Percentiles rank a stretch among this genome's conserved stretches.
Evolutionary conservation across 2,113 vertebrate species (phyloP).

Genomic region (Paracanthobrama guichenoti): DNA sequence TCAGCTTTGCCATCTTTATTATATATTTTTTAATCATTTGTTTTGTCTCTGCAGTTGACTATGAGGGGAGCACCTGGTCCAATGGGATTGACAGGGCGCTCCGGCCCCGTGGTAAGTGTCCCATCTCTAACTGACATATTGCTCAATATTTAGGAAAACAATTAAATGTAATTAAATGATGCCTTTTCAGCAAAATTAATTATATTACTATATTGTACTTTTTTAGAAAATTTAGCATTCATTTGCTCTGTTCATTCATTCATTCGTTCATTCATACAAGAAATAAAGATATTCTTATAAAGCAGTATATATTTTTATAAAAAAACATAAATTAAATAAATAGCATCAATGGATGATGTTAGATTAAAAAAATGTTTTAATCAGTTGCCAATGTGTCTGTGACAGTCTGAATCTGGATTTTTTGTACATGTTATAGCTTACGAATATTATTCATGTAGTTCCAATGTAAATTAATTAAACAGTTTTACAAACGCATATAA

Average conservation of each 20-base stretch:
- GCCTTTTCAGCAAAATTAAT: background rate
- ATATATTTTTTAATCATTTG: slow-evolving; percentile 35
- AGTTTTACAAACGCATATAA: background rate
- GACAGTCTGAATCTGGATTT: background rate
- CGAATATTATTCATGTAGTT: background rate
- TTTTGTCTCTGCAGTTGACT: slow-evolving; percentile 80
- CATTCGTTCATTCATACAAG: background rate
- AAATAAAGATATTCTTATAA: background rate
- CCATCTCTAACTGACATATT: background rate
- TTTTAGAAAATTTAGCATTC: background rate
- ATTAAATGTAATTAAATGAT: background rate
- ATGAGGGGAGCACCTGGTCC: slow-evolving; percentile 92
- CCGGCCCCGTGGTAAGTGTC: slow-evolving; percentile 90
- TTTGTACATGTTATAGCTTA: background rate
- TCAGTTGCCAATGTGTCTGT: background rate
- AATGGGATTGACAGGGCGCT: slow-evolving; percentile 89
- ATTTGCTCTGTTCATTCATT: too few relatives aligned
- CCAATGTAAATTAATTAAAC: background rate
- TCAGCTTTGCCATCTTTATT: slow-evolving; percentile 57
- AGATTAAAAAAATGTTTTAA: background rate
- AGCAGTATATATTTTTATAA: background rate
- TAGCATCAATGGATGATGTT: background rate
- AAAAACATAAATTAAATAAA: background rate
- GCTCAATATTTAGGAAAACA: background rate
- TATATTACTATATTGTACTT: background rate